These are phyloP conservation scores for Elachura formosa DNA, from an alignment of 2,113 vertebrate species.

Conservation along the genomic window DNA sequence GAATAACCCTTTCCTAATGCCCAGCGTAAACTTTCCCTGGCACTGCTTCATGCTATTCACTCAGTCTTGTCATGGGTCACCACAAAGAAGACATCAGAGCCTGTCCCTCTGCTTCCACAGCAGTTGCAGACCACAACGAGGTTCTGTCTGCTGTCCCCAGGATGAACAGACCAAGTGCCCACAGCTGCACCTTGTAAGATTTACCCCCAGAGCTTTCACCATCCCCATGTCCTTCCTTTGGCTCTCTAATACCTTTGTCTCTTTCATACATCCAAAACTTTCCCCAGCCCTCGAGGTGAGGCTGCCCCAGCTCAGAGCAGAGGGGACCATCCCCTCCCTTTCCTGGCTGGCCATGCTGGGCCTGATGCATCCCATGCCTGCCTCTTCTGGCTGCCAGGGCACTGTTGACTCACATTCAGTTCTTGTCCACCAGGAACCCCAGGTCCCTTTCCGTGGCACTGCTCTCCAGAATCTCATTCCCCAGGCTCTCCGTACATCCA, in stretches of 20 bases:
- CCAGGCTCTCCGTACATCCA: rapidly evolving
- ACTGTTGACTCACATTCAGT: background rate
- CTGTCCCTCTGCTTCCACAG: background rate
- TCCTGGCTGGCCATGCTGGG: rapidly evolving
- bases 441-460: background rate
- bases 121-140: background rate
- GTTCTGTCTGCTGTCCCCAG: background rate
- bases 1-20: background rate
- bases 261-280: background rate
- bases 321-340: background rate
- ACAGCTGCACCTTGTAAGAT: background rate
- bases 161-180: background rate
- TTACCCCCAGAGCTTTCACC: background rate
- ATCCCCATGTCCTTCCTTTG: rapidly evolving
- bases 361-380: rapidly evolving
- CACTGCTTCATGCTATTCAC: background rate
- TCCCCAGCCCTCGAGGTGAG: background rate
- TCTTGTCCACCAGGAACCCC: no score
- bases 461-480: background rate
- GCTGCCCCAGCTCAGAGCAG: rapidly evolving
- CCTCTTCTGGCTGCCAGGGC: background rate
- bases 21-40: background rate
- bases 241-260: background rate
- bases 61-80: rapidly evolving
- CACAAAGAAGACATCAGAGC: background rate